Percentiles rank a stretch among this genome's conserved stretches.
Conservation (phyloP, 2,888 invertebrate species). For the Strigamia transsilvanica region DNA sequence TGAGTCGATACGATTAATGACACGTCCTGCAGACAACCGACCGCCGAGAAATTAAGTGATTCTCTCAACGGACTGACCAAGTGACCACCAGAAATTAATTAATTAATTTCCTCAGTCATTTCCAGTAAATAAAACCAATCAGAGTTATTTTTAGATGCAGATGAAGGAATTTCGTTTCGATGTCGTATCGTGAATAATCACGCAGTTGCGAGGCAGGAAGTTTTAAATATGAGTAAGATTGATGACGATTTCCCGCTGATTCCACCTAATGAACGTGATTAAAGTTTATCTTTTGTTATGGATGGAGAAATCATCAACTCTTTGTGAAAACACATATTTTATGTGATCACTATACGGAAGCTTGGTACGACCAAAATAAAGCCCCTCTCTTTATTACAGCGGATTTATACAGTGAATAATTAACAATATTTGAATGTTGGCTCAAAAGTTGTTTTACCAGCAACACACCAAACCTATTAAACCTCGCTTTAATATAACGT, state of each 20-base stretch:
- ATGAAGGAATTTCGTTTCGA: too few relatives aligned
- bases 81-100: too few relatives aligned
- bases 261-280: constrained; percentile 36
- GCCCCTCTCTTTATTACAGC: not conserved
- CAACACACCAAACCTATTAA: too few relatives aligned
- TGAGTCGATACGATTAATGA: constrained; percentile 28
- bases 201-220: constrained; percentile 19
- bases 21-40: not conserved
- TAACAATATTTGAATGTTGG: too few relatives aligned
- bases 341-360: not conserved
- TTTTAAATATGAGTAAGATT: constrained; percentile 29
- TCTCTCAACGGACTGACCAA: not conserved
- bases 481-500: too few relatives aligned
- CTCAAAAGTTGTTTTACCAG: too few relatives aligned
- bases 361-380: not conserved
- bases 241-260: constrained; percentile 37
- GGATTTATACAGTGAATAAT: not conserved
- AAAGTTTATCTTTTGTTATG: constrained; percentile 37
- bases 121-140: too few relatives aligned
- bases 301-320: constrained; percentile 39
- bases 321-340: constrained; percentile 37
- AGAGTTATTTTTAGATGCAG: not conserved
- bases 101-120: too few relatives aligned
- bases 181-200: constrained; percentile 5
- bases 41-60: not conserved